phyloP scores from a whole-genome alignment of 2,888 invertebrate species.

The Nomada ruficornis region DNA sequence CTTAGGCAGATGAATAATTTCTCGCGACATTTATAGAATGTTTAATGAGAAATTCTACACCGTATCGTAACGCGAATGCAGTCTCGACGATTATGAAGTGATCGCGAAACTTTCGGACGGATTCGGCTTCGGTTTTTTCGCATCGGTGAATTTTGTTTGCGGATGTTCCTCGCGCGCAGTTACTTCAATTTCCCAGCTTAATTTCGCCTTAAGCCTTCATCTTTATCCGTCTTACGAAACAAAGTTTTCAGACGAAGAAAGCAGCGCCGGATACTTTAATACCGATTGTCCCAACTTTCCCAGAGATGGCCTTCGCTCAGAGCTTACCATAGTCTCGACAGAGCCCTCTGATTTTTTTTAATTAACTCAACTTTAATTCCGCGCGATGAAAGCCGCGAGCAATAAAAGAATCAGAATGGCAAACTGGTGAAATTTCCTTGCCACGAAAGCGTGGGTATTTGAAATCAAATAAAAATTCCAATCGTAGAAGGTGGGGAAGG shows the following conservation, averaged over 20 bases:
- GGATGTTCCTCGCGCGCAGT: not conserved
- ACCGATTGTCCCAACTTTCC: slow-evolving; percentile 31
- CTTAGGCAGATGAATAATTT: too few relatives aligned
- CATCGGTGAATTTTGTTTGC: slow-evolving; percentile 10
- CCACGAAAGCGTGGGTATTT: not conserved
- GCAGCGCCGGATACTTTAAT: slow-evolving; percentile 25
- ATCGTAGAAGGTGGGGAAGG: not conserved
- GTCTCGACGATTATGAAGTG: too few relatives aligned
- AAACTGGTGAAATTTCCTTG: not conserved
- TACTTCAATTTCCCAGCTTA: slow-evolving; percentile 25
- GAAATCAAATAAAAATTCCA: too few relatives aligned
- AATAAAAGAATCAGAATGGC: not conserved
- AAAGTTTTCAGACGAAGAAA: slow-evolving; percentile 26
- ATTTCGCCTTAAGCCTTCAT: slow-evolving; percentile 17
- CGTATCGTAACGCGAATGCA: too few relatives aligned
- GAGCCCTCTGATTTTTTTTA: slow-evolving; percentile 10
- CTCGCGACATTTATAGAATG: too few relatives aligned
- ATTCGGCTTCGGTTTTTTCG: not conserved
- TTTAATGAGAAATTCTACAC: too few relatives aligned
- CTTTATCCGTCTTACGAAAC: slow-evolving; percentile 40
- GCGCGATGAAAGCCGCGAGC: not conserved
- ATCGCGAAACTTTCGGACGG: too few relatives aligned
- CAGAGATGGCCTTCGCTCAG: not conserved
- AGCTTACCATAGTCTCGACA: not conserved
- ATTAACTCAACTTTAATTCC: slow-evolving; percentile 9